Evolutionary conservation across 53 echinoderm and acorn worm genomes (phyloP).

Genomic region (Echinometra lucunter): DNA sequence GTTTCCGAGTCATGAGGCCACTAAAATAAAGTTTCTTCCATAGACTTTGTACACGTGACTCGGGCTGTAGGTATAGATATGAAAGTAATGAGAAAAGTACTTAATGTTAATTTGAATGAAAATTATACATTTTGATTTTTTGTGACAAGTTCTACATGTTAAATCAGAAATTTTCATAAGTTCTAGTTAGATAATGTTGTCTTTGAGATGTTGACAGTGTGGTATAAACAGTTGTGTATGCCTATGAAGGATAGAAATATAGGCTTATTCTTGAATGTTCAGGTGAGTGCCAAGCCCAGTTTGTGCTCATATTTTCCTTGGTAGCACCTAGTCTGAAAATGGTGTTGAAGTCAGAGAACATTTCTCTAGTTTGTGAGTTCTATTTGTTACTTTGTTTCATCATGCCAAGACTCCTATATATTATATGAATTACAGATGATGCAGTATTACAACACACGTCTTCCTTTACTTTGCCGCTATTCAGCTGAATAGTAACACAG

Average conservation of each 20-base stretch:
- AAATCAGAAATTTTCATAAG: too few relatives aligned
- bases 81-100: background rate
- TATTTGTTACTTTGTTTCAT: slow-evolving; percentile 15
- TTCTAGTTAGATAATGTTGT: slow-evolving; percentile 35
- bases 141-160: too few relatives aligned
- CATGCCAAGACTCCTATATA: slow-evolving; percentile 32
- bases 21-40: slow-evolving; percentile 32
- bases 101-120: too few relatives aligned
- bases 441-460: slow-evolving; percentile 32
- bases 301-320: slow-evolving; percentile 26
- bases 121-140: too few relatives aligned
- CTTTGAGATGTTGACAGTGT: slow-evolving; percentile 15
- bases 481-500: slow-evolving; percentile 32
- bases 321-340: slow-evolving; percentile 15
- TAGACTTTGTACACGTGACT: slow-evolving; percentile 32
- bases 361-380: slow-evolving; percentile 15
- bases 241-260: slow-evolving; percentile 32
- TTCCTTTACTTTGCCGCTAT: slow-evolving; percentile 9
- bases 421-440: slow-evolving; percentile 17
- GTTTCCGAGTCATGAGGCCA: background rate
- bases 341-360: slow-evolving; percentile 32
- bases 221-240: slow-evolving; percentile 7
- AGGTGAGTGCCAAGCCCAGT: slow-evolving; percentile 27
- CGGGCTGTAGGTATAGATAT: slow-evolving; percentile 20
- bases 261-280: slow-evolving; percentile 32